Conservation (phyloP, 1,140 invertebrate genomes). For the Meteorus sp. region DNA sequence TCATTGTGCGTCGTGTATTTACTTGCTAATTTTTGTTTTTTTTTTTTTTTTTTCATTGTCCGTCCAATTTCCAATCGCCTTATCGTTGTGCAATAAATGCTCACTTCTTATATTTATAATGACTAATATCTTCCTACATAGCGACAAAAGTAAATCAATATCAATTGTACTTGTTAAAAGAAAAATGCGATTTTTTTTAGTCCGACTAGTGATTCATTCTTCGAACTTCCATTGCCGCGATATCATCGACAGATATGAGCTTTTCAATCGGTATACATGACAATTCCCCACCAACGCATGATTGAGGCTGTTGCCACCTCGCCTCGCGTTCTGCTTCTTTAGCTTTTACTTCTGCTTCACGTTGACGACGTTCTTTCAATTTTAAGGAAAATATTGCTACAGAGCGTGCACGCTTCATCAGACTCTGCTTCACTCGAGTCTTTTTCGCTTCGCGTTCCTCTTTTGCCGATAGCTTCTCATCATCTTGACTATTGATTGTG, state of each 20-base stretch:
- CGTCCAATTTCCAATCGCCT: conserved; percentile 3
- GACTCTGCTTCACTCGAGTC: conserved; percentile 69
- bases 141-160: conserved; percentile 36
- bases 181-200: not conserved
- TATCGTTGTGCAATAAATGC: not conserved
- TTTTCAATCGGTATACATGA: conserved; percentile 80
- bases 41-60: not conserved
- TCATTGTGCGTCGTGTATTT: conserved; percentile 15
- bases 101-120: not conserved
- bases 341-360: conserved; percentile 69
- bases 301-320: conserved; percentile 63
- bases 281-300: conserved; percentile 74
- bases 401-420: conserved; percentile 78
- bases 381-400: conserved; percentile 82
- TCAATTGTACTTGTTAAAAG: conserved; percentile 12
- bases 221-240: conserved; percentile 55
- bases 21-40: too few species aligned
- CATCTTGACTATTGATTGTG: conserved; percentile 63
- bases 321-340: conserved; percentile 52
- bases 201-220: conserved; percentile 54
- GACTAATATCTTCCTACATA: conserved; percentile 30
- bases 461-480: conserved; percentile 49
- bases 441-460: conserved; percentile 69
- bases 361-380: conserved; percentile 72
- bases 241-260: conserved; percentile 61